These are phyloP conservation scores for Knipowitschia caucasica DNA, from an alignment of 2,797 vertebrate genomes.

Conservation along the genomic window DNA sequence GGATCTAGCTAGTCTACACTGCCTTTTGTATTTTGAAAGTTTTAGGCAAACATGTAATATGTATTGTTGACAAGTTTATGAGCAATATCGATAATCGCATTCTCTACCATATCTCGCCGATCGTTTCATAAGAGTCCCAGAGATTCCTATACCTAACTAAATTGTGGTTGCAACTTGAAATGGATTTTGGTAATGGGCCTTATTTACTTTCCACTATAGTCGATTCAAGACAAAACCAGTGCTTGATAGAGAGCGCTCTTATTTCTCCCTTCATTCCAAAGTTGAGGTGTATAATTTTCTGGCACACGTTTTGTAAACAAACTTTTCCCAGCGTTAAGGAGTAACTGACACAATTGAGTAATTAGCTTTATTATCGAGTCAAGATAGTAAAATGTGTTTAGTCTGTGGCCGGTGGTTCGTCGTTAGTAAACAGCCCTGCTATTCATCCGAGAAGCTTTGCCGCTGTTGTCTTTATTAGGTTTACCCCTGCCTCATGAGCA, in stretches of 20 bases:
- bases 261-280: slow-evolving; percentile 8
- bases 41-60: background rate
- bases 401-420: slow-evolving; percentile 57
- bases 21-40: background rate
- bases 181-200: no score
- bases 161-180: no score
- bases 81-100: no score
- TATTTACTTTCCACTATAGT: background rate
- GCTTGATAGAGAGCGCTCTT: background rate
- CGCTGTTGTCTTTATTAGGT: slow-evolving; percentile 64
- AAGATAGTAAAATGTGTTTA: slow-evolving; percentile 56
- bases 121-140: no score
- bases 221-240: background rate
- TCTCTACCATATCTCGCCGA: no score
- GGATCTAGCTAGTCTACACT: no score
- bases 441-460: slow-evolving; percentile 59
- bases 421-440: slow-evolving; percentile 54
- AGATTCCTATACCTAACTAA: no score
- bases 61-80: no score
- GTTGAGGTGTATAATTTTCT: slow-evolving; percentile 5
- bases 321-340: slow-evolving; percentile 21
- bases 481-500: slow-evolving; percentile 50
- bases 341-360: slow-evolving; percentile 32
- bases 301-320: slow-evolving; percentile 29
- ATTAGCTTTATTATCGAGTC: slow-evolving; percentile 73